Base-by-base conservation (phyloP, 2,797 vertebrate genomes). In the Enteromius radiatus region DNA sequence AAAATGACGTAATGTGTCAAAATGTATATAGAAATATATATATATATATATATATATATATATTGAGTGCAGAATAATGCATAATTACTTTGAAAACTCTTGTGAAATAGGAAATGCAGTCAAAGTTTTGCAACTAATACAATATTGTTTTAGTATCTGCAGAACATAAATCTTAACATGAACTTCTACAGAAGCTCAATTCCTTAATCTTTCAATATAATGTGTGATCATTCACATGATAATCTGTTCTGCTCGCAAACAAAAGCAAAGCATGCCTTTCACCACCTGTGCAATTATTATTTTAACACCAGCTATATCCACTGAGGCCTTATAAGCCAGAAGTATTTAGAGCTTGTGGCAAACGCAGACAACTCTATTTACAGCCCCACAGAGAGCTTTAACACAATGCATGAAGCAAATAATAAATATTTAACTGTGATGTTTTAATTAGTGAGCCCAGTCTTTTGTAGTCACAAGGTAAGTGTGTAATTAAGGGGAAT, bases 271-370 rank as follows among this genome's bases (percentile, higher is more conserved):
- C 61, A 36, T 65, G 31, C 59, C 52, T n/a, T 54, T 75, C 70
- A 41, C 33, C 70, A 54, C 43, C 80, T 52, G 23, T 43, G 41
- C 31, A 81, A 54, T 65, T 38, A 63, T 49, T 81, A 64, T 74
- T 81, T 31, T 63, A 73, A 63, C 38, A 33, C 21, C 41, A 67
- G n/a, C 52, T 31, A 59, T 33, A 23, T 80, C 67, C 2, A 15
- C 43, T 7, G n/a, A 41, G 31, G 17, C 59, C 67, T 71, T 61
- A 80, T 71, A 80, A 71, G 52, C 67, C 78, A 3, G 56, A 52
- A 31, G 31, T 64, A 74, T 49, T 38, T 64, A 49, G 31, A 74
- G 56, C 68, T 2, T 36, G 78, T 23, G 41, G 4, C 17, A 3
- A 45, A 61, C 10, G 4, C 67, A 61, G 54, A 36, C 69, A 8